Percentiles rank a stretch among this genome's conserved stretches.
Conservation (phyloP, 2,888 invertebrate genomes). For the Heliothis peltigera region DNA sequence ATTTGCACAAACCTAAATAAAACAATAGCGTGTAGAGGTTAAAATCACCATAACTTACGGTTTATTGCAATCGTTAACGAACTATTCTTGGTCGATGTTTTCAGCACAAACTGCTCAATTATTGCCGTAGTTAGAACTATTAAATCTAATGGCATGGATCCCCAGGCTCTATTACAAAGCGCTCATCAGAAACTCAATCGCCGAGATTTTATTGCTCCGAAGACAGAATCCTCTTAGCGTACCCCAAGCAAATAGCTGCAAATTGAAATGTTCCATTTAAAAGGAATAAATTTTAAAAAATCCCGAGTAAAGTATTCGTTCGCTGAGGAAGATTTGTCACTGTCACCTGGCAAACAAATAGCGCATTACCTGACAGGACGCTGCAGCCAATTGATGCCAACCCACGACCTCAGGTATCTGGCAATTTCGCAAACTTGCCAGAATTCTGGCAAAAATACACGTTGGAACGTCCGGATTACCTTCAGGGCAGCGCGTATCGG, state of each 20-base stretch:
- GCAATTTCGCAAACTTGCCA: conserved; percentile 46
- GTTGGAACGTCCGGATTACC: conserved; percentile 34
- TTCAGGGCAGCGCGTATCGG: conserved; percentile 24
- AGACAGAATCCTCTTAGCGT: conserved; percentile 15
- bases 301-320: conserved; percentile 19
- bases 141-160: not conserved
- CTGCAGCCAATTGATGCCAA: conserved; percentile 49
- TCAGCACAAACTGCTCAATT: not conserved
- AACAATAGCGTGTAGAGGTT: conserved; percentile 12
- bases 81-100: conserved; percentile 24
- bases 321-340: conserved; percentile 40
- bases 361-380: conserved; percentile 47
- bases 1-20: conserved; percentile 12
- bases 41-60: conserved; percentile 1
- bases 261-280: conserved; percentile 50
- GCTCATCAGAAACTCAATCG: conserved; percentile 26
- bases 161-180: conserved; percentile 16
- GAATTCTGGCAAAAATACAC: conserved; percentile 12
- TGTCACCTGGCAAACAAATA: conserved; percentile 48
- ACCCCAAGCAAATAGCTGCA: conserved; percentile 33
- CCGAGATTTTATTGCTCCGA: conserved; percentile 29
- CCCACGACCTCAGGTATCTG: conserved; percentile 23
- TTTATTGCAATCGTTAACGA: conserved; percentile 8
- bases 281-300: conserved; percentile 39
- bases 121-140: not conserved